A percentile compares a stretch with the other conserved stretches of the same genome.
Evolutionary conservation across 2,113 vertebrate genomes (phyloP).

Genomic region (Chinchilla lanigera): DNA sequence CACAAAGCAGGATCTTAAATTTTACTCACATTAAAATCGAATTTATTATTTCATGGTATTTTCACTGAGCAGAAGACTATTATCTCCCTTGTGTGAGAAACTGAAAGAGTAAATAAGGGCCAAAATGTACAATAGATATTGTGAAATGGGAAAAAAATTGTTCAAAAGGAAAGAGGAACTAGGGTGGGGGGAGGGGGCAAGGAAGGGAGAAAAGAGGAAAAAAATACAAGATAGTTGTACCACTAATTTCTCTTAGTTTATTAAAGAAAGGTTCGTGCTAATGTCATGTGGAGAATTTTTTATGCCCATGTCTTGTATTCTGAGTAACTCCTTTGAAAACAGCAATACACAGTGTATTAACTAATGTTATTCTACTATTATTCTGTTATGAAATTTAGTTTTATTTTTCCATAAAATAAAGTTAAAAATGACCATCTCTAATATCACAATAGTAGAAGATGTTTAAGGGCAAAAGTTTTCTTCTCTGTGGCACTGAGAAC

Average conservation of each 20-base stretch:
- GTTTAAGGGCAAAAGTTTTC: neutral
- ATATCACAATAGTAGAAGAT: neutral
- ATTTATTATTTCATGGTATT: constrained; percentile 10
- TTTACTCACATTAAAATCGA: constrained; percentile 6
- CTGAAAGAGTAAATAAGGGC: neutral
- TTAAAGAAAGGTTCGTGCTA: neutral
- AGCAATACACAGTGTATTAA: neutral
- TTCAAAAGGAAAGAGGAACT: neutral
- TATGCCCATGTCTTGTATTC: neutral
- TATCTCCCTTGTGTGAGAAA: neutral
- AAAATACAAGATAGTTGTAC: neutral
- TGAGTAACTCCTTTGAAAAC: neutral
- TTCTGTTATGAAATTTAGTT: neutral
- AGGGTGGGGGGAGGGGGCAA: neutral
- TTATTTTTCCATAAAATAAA: neutral
- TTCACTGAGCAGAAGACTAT: neutral
- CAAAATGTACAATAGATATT: neutral
- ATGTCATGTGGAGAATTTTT: neutral
- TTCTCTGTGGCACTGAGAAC: neutral
- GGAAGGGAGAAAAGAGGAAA: neutral
- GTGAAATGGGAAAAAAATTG: neutral
- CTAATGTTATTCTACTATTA: neutral
- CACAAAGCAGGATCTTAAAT: neutral
- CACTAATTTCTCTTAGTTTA: neutral
- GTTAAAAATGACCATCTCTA: neutral